Percentiles rank a stretch among this genome's conserved stretches.
phyloP scores from a whole-genome alignment of 2,888 invertebrate genomes.

The Drosophila tripunctata region DNA sequence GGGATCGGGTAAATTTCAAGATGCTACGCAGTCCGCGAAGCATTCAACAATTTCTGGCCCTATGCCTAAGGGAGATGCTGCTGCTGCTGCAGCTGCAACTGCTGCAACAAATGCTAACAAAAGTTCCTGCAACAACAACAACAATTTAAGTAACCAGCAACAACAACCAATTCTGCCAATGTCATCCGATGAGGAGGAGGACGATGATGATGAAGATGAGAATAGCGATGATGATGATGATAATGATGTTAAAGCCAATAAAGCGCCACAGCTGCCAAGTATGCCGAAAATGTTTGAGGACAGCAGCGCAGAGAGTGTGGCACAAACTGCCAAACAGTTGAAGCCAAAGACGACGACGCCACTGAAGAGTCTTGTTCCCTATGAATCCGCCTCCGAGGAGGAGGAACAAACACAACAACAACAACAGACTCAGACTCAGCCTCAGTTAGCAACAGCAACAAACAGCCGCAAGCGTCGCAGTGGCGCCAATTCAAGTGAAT shows the following conservation, averaged over 20 bases:
- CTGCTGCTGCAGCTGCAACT: constrained; percentile 56
- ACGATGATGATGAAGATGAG: constrained; percentile 14
- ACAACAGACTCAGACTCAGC: constrained; percentile 4
- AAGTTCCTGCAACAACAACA: constrained; percentile 73
- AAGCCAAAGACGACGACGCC: constrained; percentile 68
- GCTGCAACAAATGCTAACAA: constrained; percentile 68
- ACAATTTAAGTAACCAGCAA: constrained; percentile 45
- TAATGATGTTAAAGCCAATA: constrained; percentile 60
- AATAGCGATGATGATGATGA: constrained; percentile 44
- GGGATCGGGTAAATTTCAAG: constrained; percentile 75
- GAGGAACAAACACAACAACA: constrained; percentile 46
- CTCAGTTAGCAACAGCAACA: constrained; percentile 18
- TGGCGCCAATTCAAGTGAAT: constrained; percentile 55
- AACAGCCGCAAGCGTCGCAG: constrained; percentile 73
- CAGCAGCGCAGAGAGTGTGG: constrained; percentile 24
- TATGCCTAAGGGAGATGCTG: constrained; percentile 70
- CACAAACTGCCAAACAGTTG: constrained; percentile 55
- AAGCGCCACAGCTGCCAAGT: constrained; percentile 81
- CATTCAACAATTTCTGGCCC: constrained; percentile 68
- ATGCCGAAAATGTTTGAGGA: constrained; percentile 81
- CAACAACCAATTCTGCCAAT: constrained; percentile 66
- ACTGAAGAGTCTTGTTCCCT: constrained; percentile 85
- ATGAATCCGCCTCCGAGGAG: constrained; percentile 86
- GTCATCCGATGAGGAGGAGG: constrained; percentile 66
- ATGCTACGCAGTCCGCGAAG: constrained; percentile 66